Conservation (phyloP, 2,888 invertebrate species). For the Microplitis manilae region DNA sequence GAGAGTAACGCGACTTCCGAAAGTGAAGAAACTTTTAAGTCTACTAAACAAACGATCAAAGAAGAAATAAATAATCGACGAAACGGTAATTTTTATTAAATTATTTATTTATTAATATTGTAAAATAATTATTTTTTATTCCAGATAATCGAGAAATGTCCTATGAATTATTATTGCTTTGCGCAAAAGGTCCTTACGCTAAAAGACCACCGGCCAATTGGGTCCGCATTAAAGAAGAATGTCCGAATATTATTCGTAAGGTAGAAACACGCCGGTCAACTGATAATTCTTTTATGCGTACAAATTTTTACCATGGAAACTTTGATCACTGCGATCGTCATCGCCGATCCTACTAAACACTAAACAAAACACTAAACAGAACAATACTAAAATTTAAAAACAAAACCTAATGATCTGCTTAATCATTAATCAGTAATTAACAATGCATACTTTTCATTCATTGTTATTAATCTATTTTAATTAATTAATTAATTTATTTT, state of each 20-base stretch:
- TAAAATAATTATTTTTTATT: slow-evolving; percentile 44
- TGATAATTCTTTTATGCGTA: slow-evolving; percentile 49
- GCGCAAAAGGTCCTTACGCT: slow-evolving; percentile 75
- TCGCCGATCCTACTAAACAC: slow-evolving; percentile 29
- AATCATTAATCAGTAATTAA: neutral
- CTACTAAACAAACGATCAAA: slow-evolving; percentile 2
- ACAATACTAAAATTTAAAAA: neutral
- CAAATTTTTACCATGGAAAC: slow-evolving; percentile 46
- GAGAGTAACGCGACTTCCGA: slow-evolving; percentile 64
- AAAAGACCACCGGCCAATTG: slow-evolving; percentile 73
- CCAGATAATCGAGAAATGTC: slow-evolving; percentile 66
- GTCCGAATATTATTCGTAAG: slow-evolving; percentile 74
- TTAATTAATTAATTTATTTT: neutral
- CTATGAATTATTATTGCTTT: slow-evolving; percentile 73
- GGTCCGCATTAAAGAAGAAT: slow-evolving; percentile 73
- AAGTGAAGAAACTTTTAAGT: slow-evolving; percentile 64
- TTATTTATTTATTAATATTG: neutral
- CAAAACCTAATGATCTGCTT: slow-evolving; percentile 1
- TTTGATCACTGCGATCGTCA: slow-evolving; percentile 31
- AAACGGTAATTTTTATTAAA: slow-evolving; percentile 24
- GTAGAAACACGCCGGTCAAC: slow-evolving; percentile 65
- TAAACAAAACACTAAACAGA: neutral
- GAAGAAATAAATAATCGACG: slow-evolving; percentile 24
- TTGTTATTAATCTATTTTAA: neutral
- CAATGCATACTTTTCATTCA: neutral